phyloP scores from a whole-genome alignment of 2,888 invertebrate genomes.

The Pristionchus arcanus region DNA sequence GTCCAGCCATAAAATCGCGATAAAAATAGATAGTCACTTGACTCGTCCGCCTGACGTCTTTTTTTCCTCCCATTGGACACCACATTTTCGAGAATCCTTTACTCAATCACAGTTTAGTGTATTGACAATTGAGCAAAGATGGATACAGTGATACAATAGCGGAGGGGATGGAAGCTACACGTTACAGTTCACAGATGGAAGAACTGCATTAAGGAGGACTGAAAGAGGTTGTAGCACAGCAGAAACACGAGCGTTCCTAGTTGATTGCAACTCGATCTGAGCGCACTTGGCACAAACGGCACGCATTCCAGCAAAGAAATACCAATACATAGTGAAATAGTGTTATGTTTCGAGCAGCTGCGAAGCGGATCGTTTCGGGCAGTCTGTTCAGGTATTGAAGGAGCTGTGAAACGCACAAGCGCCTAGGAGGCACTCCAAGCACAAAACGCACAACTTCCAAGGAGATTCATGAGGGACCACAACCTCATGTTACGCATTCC shows the following conservation, averaged over 20 bases:
- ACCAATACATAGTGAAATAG: not conserved
- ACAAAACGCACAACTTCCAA: not conserved
- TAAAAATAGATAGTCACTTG: not conserved
- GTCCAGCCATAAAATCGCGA: not conserved
- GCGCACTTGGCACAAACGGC: not conserved
- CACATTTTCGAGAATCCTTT: not conserved
- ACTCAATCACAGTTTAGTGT: conserved; percentile 6
- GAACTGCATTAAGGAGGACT: too few relatives aligned
- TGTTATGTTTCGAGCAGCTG: not conserved
- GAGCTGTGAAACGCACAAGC: not conserved
- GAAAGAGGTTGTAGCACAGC: too few relatives aligned
- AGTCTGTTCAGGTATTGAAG: not conserved
- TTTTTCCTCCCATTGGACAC: not conserved
- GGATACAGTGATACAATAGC: not conserved
- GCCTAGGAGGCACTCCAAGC: not conserved
- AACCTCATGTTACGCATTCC: too few relatives aligned
- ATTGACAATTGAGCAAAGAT: conserved; percentile 39
- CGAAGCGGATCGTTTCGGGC: not conserved
- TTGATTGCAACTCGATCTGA: too few relatives aligned
- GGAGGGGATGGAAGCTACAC: not conserved
- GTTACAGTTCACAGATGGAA: not conserved
- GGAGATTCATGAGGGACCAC: too few relatives aligned
- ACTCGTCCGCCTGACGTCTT: not conserved
- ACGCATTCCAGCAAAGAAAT: not conserved
- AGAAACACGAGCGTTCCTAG: too few relatives aligned